Percentiles rank a stretch among this genome's conserved stretches.
Conservation (phyloP, 2,113 vertebrate genomes). For the Equus przewalskii region DNA sequence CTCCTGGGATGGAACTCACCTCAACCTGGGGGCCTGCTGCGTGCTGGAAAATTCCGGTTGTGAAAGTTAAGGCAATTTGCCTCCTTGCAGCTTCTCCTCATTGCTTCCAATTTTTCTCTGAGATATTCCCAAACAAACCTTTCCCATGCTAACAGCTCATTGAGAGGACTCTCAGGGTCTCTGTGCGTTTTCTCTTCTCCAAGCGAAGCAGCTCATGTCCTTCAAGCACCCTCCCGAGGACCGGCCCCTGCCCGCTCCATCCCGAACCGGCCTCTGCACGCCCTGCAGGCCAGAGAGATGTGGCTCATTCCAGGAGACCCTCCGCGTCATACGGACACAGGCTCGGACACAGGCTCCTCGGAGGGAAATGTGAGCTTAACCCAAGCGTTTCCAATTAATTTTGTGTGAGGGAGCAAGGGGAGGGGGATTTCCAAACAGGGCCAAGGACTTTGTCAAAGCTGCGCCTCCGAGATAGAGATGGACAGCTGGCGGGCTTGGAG, state of each 20-base stretch:
- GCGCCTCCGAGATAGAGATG: constrained; percentile 45
- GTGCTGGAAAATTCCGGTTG: neutral
- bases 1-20: neutral
- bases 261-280: neutral
- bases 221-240: neutral
- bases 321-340: neutral
- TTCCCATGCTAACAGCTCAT: neutral
- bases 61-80: neutral
- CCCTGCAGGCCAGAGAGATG: neutral
- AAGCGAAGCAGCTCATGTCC: neutral
- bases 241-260: neutral
- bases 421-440: constrained; percentile 52
- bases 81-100: neutral
- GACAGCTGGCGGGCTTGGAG: constrained; percentile 48
- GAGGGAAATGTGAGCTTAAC: constrained; percentile 42
- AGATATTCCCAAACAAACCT: constrained; percentile 33
- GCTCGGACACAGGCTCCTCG: constrained; percentile 3
- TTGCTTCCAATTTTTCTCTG: constrained; percentile 10
- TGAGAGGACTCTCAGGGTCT: constrained; percentile 6
- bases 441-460: constrained; percentile 57
- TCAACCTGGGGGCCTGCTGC: neutral
- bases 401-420: constrained; percentile 37
- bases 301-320: neutral
- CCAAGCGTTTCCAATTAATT: constrained; percentile 48
- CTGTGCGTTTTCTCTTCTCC: neutral